Evolutionary conservation across 2,113 vertebrate genomes (phyloP).

Genomic region (Gopherus flavomarginatus): DNA sequence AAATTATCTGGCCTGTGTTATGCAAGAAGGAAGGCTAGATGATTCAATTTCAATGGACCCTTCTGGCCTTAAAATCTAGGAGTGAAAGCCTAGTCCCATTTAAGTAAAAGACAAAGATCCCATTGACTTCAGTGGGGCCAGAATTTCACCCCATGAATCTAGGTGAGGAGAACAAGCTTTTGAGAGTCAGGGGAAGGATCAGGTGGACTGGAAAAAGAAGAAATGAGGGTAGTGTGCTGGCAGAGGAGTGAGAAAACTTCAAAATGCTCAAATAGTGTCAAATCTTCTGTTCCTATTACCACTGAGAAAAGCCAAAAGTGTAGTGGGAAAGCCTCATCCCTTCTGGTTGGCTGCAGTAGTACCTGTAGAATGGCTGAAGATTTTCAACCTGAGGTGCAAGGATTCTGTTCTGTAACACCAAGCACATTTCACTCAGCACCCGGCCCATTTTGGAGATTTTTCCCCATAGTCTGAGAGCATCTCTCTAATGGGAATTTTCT

Average conservation of each 20-base stretch:
- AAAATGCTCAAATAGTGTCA: neutral
- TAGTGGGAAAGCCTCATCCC: neutral
- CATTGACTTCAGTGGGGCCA: neutral
- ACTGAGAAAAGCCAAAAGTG: neutral
- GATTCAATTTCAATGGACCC: neutral
- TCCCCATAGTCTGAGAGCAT: accelerated
- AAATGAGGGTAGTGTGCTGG: neutral
- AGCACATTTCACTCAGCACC: accelerated
- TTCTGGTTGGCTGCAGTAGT: neutral
- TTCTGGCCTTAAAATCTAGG: neutral
- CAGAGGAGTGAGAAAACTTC: neutral
- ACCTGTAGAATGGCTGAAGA: neutral
- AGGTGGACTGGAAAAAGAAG: neutral
- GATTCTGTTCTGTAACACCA: too few species aligned
- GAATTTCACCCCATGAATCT: neutral
- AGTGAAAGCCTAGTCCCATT: neutral
- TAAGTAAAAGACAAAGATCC: neutral
- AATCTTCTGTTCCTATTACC: neutral
- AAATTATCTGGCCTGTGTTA: neutral
- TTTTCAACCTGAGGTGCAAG: too few species aligned
- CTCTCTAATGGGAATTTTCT: accelerated
- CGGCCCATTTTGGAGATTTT: neutral
- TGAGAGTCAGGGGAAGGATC: neutral
- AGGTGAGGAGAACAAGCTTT: neutral
- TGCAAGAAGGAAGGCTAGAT: neutral